Evolutionary conservation across 2,113 vertebrate species (phyloP), one percentile per base, ranked within the genome.

Genomic region (Actenoides lindsayi): DNA sequence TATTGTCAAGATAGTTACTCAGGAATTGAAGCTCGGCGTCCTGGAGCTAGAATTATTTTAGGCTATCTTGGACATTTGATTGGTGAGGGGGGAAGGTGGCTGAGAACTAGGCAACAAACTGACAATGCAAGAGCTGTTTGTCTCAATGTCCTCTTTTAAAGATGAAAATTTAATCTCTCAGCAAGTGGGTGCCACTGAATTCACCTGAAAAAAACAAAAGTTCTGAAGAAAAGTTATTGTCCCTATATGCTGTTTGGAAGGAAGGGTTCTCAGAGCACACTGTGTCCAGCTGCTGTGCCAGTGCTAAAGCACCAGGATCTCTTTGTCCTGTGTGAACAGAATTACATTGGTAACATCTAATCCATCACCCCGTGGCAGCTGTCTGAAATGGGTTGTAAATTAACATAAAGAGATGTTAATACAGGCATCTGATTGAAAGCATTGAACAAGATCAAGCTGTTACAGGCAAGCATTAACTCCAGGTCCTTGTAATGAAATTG

Each of bases 331-430:
- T 30, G 25, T 41, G 7, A 68, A 20, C 11, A n/a, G 24, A 71
- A 50, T 74, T 60, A 9, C 0, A 2, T 63, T 39, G 10, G 30
- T 51, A 68, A 54, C 30, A 37, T 70, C 62, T 83, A 51, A 87
- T 94, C 51, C 33, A 51, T 94, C 83, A 59, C 39, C 1, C 28
- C 39, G 2, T 10, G 44, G 57, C 70, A 93, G 62, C 69, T 93
- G 65, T 5, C 53, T 82, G 35, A 57, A 87, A 75, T 16, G 4
- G 51, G 15, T 41, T 76, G 81, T 82, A 73, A 94, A 95, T 90
- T 87, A 93, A 77, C 76, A 74, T 19, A 91, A 93, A 68, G 54
- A 70, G 51, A 33, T 84, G 35, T 63, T 89, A 87, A 76, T 68
- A 21, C 16, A 78, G 68, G 48, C 39, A 39, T 67, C 41, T 87